Percentiles rank a stretch among this genome's conserved stretches.
phyloP scores from a whole-genome alignment of 1,140 invertebrate genomes.

The Caenorhabditis latens region DNA sequence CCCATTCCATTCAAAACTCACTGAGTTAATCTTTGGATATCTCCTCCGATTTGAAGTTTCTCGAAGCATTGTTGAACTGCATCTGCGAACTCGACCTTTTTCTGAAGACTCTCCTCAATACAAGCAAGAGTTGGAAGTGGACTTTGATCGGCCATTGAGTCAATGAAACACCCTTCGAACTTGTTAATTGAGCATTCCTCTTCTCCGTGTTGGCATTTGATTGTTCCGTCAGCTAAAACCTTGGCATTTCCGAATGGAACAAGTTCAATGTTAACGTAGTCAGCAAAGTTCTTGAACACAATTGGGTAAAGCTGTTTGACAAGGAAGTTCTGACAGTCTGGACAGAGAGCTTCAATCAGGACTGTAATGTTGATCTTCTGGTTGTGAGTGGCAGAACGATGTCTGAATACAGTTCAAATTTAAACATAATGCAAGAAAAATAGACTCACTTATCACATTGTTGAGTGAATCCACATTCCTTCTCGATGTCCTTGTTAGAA shows the following conservation, averaged over 20 bases:
- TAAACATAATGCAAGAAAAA: not conserved
- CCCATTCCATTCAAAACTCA: slow-evolving; percentile 20
- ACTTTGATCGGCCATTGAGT: slow-evolving; percentile 35
- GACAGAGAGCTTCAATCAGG: slow-evolving; percentile 61
- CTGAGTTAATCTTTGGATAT: slow-evolving; percentile 62
- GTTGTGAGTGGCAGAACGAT: slow-evolving; percentile 45
- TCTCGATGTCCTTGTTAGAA: slow-evolving; percentile 41
- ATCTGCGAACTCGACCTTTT: slow-evolving; percentile 44
- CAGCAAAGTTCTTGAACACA: slow-evolving; percentile 61
- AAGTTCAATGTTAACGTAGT: slow-evolving; percentile 61
- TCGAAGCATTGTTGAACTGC: slow-evolving; percentile 62
- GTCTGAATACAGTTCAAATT: not conserved
- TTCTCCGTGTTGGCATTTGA: slow-evolving; percentile 63
- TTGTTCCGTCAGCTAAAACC: slow-evolving; percentile 56
- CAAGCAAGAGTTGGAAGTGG: slow-evolving; percentile 25
- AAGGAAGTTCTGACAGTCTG: slow-evolving; percentile 64
- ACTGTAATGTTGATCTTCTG: slow-evolving; percentile 59
- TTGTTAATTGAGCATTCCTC: slow-evolving; percentile 63
- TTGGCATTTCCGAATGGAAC: slow-evolving; percentile 64
- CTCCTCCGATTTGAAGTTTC: slow-evolving; percentile 53
- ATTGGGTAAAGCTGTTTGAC: slow-evolving; percentile 51
- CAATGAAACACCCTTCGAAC: slow-evolving; percentile 63
- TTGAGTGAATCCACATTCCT: slow-evolving; percentile 58
- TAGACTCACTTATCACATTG: slow-evolving; percentile 37
- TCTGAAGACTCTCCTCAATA: slow-evolving; percentile 53